Conservation (phyloP, 2,888 invertebrate species). For the Antitype chi region DNA sequence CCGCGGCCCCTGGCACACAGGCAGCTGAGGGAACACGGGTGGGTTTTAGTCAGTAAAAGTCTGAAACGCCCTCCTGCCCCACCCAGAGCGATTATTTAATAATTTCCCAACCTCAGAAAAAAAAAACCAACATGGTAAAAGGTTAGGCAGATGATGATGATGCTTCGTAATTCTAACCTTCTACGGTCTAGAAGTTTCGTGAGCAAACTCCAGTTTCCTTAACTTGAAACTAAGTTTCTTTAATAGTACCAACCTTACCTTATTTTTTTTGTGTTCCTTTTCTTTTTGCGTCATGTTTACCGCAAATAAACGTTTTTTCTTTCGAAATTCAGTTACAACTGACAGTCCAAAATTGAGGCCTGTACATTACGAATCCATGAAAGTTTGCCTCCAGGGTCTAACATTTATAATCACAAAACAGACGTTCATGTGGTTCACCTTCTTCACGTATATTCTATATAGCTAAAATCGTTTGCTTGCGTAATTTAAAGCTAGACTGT, state of each 20-base stretch:
- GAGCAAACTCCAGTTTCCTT: conserved; percentile 1
- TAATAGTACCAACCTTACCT: too few relatives aligned
- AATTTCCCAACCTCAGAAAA: too few relatives aligned
- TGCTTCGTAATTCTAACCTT: background rate
- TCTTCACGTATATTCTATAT: background rate
- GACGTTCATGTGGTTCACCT: background rate
- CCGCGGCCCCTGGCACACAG: too few relatives aligned
- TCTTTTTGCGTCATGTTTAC: too few relatives aligned
- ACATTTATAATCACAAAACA: background rate
- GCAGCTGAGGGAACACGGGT: too few relatives aligned
- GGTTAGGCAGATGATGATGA: too few relatives aligned
- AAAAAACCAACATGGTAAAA: too few relatives aligned
- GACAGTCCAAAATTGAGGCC: conserved; percentile 1
- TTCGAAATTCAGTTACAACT: conserved; percentile 14
- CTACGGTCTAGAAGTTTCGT: background rate
- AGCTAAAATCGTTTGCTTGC: background rate
- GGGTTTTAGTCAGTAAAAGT: too few relatives aligned
- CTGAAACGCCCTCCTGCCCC: too few relatives aligned
- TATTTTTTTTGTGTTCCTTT: too few relatives aligned
- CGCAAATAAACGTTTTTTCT: too few relatives aligned
- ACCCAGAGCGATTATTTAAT: too few relatives aligned
- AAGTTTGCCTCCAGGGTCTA: background rate
- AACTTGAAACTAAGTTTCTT: conserved; percentile 10
- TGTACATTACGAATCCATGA: background rate
- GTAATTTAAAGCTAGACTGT: conserved; percentile 28